Percentiles rank a stretch among this genome's conserved stretches.
Conservation (phyloP, 2,888 invertebrate genomes). For the Eupithecia centaureata region DNA sequence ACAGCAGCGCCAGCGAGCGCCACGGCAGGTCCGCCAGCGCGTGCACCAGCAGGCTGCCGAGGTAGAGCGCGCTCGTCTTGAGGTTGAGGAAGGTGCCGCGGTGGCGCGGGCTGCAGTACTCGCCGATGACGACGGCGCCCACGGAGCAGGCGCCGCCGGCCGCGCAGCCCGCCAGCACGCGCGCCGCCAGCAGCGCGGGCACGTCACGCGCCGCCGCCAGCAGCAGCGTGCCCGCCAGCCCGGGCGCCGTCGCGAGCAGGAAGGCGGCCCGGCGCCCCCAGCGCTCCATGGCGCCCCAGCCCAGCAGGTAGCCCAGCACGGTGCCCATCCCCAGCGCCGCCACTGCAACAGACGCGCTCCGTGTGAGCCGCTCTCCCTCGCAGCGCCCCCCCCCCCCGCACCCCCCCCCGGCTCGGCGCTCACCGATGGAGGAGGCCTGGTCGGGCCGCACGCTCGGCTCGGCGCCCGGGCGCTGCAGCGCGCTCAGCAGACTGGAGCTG, state of each 20-base stretch:
- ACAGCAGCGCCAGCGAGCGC: constrained; percentile 64
- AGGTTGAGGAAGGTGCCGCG: constrained; percentile 84
- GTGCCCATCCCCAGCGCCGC: constrained; percentile 60
- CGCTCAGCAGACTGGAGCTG: constrained; percentile 74
- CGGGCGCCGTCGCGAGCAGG: constrained; percentile 68
- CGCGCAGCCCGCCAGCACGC: not conserved
- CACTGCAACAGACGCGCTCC: constrained; percentile 59
- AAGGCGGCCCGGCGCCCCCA: constrained; percentile 73
- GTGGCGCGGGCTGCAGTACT: constrained; percentile 80
- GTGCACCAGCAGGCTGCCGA: constrained; percentile 84
- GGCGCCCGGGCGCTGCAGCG: not conserved
- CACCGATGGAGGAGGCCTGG: constrained; percentile 81
- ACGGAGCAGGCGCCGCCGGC: not conserved
- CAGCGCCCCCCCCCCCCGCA: not conserved
- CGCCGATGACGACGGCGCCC: constrained; percentile 59
- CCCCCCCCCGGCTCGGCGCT: constrained; percentile 19
- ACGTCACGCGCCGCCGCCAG: not conserved
- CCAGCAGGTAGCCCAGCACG: constrained; percentile 58
- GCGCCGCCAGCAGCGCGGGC: not conserved
- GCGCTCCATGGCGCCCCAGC: constrained; percentile 64
- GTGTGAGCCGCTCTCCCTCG: not conserved
- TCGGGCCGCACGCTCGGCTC: constrained; percentile 26
- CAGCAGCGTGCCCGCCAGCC: constrained; percentile 51
- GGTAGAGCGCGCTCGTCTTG: constrained; percentile 60
- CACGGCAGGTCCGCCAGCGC: constrained; percentile 79